These are phyloP conservation scores for Phragmatobia fuliginosa DNA, from an alignment of 2,888 invertebrate genomes.

Conservation along the genomic window DNA sequence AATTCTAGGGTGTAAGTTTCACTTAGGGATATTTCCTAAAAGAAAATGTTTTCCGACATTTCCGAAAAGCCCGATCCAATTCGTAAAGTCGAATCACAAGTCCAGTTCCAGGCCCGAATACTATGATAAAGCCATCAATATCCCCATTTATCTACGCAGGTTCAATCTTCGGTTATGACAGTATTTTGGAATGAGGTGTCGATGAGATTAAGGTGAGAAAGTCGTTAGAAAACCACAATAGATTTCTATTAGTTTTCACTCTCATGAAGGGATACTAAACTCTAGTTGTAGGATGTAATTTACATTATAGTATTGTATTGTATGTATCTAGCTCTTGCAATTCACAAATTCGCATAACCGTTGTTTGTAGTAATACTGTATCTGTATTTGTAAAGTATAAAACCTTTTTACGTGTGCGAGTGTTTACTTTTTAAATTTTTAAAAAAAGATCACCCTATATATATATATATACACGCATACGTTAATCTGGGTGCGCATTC, in stretches of 20 bases:
- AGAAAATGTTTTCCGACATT: neutral
- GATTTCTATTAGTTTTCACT: conserved; percentile 2
- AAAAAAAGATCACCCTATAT: neutral
- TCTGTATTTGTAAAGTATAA: conserved; percentile 3
- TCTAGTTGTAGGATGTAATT: conserved; percentile 3
- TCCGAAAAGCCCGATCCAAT: neutral
- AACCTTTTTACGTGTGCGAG: neutral
- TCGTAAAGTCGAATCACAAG: neutral
- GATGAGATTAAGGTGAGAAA: conserved; percentile 9
- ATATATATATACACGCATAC: neutral
- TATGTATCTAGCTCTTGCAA: conserved; percentile 14
- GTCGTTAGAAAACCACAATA: conserved; percentile 8
- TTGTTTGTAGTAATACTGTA: conserved; percentile 6
- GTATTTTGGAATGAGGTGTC: conserved; percentile 17
- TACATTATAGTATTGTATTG: conserved; percentile 1
- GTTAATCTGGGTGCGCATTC: neutral
- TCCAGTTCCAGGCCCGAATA: neutral
- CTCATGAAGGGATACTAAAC: neutral
- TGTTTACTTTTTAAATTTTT: neutral
- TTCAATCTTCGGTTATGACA: conserved; percentile 32
- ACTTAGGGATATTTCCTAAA: neutral
- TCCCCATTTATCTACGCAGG: conserved; percentile 24
- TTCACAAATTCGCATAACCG: conserved; percentile 9
- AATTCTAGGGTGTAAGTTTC: neutral
- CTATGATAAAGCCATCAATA: neutral